Conservation (phyloP, 2,888 invertebrate genomes). For the Agonopterix subpropinquella region DNA sequence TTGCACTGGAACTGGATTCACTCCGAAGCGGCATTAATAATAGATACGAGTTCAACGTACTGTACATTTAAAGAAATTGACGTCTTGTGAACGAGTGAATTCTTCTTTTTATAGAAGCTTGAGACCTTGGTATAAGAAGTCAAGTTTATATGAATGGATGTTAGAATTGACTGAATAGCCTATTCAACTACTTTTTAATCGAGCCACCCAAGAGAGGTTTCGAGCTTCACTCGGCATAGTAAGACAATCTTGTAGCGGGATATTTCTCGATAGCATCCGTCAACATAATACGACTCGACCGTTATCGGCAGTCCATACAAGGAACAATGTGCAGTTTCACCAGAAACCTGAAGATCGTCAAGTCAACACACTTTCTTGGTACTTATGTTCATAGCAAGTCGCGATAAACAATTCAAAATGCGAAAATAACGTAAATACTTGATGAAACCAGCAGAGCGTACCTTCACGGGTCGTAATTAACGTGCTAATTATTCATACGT, state of each 20-base stretch:
- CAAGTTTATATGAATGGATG: no score
- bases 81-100: background rate
- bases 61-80: constrained; percentile 1
- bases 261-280: constrained; percentile 14
- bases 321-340: constrained; percentile 36
- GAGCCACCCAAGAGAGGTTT: no score
- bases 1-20: constrained; percentile 43
- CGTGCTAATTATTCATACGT: constrained; percentile 12
- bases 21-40: constrained; percentile 50
- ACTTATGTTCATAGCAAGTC: background rate
- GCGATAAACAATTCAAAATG: background rate
- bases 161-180: no score
- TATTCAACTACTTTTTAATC: no score
- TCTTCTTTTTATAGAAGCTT: no score
- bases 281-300: constrained; percentile 12
- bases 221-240: background rate
- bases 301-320: constrained; percentile 23
- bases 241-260: constrained; percentile 3
- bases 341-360: constrained; percentile 34
- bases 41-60: constrained; percentile 49
- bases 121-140: no score
- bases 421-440: constrained; percentile 8
- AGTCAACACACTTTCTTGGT: constrained; percentile 21
- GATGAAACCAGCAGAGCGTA: constrained; percentile 13
- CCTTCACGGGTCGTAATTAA: constrained; percentile 15